A percentile compares a stretch with the other conserved stretches of the same genome.
Conservation (phyloP, 2,797 vertebrate species). For the Poliocrania exsul region DNA sequence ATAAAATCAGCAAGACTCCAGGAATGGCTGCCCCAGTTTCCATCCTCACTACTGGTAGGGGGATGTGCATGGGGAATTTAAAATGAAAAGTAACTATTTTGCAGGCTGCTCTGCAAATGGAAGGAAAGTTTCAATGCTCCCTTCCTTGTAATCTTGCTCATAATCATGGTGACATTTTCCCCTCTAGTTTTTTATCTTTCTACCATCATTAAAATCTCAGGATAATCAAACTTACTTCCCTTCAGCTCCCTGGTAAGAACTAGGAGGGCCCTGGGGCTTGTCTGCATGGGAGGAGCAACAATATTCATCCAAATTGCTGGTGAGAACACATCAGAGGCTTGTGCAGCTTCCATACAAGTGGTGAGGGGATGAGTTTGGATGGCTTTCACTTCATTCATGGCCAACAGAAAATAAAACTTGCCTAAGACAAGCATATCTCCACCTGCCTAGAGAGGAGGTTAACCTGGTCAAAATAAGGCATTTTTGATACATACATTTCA, state of each 20-base stretch:
- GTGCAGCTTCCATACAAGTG: not conserved
- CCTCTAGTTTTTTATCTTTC: not conserved
- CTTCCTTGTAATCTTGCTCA: not conserved
- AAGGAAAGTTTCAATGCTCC: not conserved
- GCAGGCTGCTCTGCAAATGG: not conserved
- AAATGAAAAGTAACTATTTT: constrained; percentile 4
- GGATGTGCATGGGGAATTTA: not conserved
- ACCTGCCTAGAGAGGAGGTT: not conserved
- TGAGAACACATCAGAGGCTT: not conserved
- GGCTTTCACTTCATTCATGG: not conserved
- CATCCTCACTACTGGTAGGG: not conserved
- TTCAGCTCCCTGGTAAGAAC: not conserved
- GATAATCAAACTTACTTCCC: not conserved
- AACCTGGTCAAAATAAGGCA: not conserved
- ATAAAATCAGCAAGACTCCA: not conserved
- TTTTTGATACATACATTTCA: not conserved
- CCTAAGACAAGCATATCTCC: not conserved
- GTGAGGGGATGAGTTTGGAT: not conserved
- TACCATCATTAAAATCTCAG: not conserved
- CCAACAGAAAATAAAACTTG: not conserved
- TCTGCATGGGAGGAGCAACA: not conserved
- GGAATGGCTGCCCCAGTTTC: not conserved
- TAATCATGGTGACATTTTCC: not conserved
- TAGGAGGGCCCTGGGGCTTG: not conserved
- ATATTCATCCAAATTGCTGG: not conserved